Evolutionary conservation across 2,797 vertebrate genomes (phyloP).

Genomic region (Rhinophrynus dorsalis): DNA sequence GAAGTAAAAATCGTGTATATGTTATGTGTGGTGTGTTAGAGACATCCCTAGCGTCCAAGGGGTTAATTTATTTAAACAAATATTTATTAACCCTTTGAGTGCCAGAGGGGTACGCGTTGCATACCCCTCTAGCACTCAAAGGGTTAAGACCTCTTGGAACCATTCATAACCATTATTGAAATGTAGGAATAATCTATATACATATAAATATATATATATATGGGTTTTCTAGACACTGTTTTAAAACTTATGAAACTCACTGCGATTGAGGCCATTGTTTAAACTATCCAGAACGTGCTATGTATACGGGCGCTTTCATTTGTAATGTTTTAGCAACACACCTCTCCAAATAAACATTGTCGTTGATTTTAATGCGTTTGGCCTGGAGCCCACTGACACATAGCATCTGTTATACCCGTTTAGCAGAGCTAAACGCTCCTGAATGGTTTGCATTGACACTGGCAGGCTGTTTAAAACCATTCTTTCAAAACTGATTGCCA

Average conservation of each 20-base stretch:
- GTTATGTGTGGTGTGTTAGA: too few relatives aligned
- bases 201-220: too few relatives aligned
- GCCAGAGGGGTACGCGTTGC: too few relatives aligned
- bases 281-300: not conserved
- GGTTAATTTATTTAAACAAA: too few relatives aligned
- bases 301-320: not conserved
- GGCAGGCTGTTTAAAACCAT: not conserved
- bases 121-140: too few relatives aligned
- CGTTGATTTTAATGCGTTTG: not conserved
- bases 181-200: too few relatives aligned
- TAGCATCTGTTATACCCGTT: constrained; percentile 29
- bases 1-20: too few relatives aligned
- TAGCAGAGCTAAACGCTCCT: not conserved
- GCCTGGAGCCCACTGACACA: not conserved
- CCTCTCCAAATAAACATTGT: constrained; percentile 17
- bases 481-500: not conserved
- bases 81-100: too few relatives aligned
- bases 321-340: not conserved
- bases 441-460: not conserved
- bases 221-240: too few relatives aligned
- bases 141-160: too few relatives aligned
- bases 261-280: constrained; percentile 2
- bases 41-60: too few relatives aligned
- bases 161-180: too few relatives aligned
- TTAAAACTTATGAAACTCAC: not conserved